Base-by-base conservation (phyloP, 2,797 vertebrate species). In the Sebastes glaucus region DNA sequence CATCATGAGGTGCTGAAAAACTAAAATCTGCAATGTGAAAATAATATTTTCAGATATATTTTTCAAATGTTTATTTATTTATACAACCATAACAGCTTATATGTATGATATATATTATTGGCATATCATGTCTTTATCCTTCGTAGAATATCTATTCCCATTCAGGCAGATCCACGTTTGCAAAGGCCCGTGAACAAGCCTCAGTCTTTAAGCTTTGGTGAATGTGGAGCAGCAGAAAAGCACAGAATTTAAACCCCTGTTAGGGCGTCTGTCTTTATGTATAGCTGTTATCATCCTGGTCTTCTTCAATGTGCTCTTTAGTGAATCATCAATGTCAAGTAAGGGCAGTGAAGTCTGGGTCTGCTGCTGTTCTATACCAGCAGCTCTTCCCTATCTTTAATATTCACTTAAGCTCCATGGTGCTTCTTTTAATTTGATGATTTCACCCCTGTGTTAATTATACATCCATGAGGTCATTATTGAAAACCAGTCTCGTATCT, bases 361-460 rank as follows among this genome's bases (percentile, higher is more conserved):
- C 22, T 80, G 25, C 66, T 28, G 22, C 11, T 6, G 27, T 46
- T 18, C 42, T 46, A 18, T 4, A 49, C 46, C 33, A 7, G 74
- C 49, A n/a, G 33, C 53, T 61, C 30, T 76, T 60, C 23, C 56
- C 42, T 38, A 1, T 25, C 83, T 85, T 46, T 57, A 38, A 70
- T 55, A 52, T 70, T 80, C 14, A 20, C 74, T 67, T 73, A 53
- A 63, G 64, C 73, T 76, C 62, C 7, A 4, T 52, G 64, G 52
- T 70, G 14, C 28, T 46, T 73, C 9, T 2, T 67, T 70, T 66
- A 4, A 77, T 81, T 83, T 67, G 1, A 16, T 53, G 46, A 30
- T 73, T 71, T 77, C 53, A 53, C 33, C 46, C 4, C 13, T 6
- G 1, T 81, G 64, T 74, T 81, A 77, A 85, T 77, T 84, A 71